These are phyloP conservation scores for Coenonympha glycerion DNA, from an alignment of 2,888 invertebrate species.

Conservation along the genomic window DNA sequence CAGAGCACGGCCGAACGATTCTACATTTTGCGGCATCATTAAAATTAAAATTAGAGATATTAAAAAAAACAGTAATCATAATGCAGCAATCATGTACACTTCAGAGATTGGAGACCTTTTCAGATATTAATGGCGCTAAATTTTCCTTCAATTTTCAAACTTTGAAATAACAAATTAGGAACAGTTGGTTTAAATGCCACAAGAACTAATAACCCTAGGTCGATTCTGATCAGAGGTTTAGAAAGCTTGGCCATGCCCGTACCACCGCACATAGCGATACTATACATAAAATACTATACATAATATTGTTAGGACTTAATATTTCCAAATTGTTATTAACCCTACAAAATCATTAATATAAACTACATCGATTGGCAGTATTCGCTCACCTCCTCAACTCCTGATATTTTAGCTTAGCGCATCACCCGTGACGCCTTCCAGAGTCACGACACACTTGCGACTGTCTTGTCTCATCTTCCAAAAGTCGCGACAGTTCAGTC, in stretches of 20 bases:
- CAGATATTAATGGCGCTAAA: too few species aligned
- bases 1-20: conserved; percentile 32
- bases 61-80: too few species aligned
- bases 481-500: neutral
- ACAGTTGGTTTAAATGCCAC: too few species aligned
- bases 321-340: conserved; percentile 62
- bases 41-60: neutral
- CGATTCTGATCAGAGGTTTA: neutral
- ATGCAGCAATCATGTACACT: too few species aligned
- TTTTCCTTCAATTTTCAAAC: too few species aligned
- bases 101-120: too few species aligned
- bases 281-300: conserved; percentile 69
- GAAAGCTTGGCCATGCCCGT: conserved; percentile 35
- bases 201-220: too few species aligned
- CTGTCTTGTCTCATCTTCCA: neutral
- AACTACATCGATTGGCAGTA: conserved; percentile 75
- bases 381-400: conserved; percentile 54
- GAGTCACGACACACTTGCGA: neutral
- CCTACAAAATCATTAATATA: conserved; percentile 67
- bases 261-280: conserved; percentile 52
- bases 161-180: too few species aligned
- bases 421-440: conserved; percentile 40
- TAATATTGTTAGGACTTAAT: conserved; percentile 68
- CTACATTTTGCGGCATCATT: neutral
- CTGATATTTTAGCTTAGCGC: conserved; percentile 56